Percentiles rank a stretch among this genome's conserved stretches.
Evolutionary conservation across 2,888 invertebrate species (phyloP).

Genomic region (Cephus runcator): DNA sequence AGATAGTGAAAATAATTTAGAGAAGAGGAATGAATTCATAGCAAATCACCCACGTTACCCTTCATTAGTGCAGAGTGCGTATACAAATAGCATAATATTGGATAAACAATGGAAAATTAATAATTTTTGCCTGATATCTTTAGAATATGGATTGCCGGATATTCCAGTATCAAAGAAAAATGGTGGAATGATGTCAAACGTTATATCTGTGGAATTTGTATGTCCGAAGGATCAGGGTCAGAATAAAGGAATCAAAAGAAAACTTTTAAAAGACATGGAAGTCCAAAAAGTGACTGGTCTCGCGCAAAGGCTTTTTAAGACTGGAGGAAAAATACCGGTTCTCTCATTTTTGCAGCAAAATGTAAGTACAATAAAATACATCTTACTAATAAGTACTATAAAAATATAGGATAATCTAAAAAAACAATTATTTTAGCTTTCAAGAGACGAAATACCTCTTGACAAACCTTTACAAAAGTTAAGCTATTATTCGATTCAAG

Average conservation of each 20-base stretch:
- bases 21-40: constrained; percentile 70
- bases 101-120: background rate
- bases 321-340: constrained; percentile 65
- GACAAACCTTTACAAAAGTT: constrained; percentile 87
- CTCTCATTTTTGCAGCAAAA: constrained; percentile 63
- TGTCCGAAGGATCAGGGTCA: constrained; percentile 68
- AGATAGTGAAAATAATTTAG: constrained; percentile 67
- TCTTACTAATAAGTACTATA: constrained; percentile 7
- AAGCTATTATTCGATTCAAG: constrained; percentile 84
- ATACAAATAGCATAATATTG: background rate
- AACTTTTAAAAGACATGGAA: constrained; percentile 80
- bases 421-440: constrained; percentile 59
- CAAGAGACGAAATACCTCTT: constrained; percentile 78
- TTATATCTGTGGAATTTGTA: constrained; percentile 69
- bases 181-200: constrained; percentile 68
- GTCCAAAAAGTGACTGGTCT: constrained; percentile 86
- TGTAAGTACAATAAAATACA: constrained; percentile 48
- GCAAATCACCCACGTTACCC: constrained; percentile 81
- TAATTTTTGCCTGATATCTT: constrained; percentile 42
- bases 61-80: constrained; percentile 79
- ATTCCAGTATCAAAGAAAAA: constrained; percentile 79
- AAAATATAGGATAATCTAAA: constrained; percentile 2
- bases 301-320: constrained; percentile 79
- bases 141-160: constrained; percentile 87
- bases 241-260: constrained; percentile 71